These are phyloP conservation scores for Phalera bucephala DNA, from an alignment of 2,888 invertebrate species.

Conservation along the genomic window DNA sequence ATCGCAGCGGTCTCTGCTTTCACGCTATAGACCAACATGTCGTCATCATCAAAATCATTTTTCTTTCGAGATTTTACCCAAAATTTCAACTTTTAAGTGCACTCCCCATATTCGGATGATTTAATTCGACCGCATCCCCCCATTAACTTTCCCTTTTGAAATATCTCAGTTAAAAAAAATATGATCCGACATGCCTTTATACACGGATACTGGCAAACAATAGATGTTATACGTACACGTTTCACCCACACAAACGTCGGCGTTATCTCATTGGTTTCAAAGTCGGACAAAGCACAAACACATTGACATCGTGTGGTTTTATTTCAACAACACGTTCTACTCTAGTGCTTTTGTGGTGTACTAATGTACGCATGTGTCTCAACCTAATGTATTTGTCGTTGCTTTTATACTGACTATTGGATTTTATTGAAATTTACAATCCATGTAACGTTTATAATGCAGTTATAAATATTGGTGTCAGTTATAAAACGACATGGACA, in stretches of 20 bases:
- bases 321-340: constrained; percentile 58
- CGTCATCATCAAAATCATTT: too few species aligned
- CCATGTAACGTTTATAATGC: neutral
- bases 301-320: constrained; percentile 49
- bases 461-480: neutral
- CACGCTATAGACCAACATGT: too few species aligned
- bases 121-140: neutral
- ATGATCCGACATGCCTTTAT: constrained; percentile 23
- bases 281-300: constrained; percentile 53
- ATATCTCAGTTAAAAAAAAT: constrained; percentile 19
- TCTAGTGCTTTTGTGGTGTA: constrained; percentile 59
- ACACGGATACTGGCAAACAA: constrained; percentile 45
- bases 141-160: neutral
- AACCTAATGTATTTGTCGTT: constrained; percentile 11
- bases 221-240: constrained; percentile 37
- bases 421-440: neutral
- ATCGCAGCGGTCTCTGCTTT: too few species aligned
- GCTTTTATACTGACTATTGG: neutral
- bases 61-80: too few species aligned
- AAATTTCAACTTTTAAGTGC: neutral
- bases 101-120: neutral
- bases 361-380: constrained; percentile 47
- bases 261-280: constrained; percentile 46
- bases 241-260: constrained; percentile 36
- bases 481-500: neutral